Evolutionary conservation across 1,140 invertebrate genomes (phyloP).

Genomic region (Eueides isabella): DNA sequence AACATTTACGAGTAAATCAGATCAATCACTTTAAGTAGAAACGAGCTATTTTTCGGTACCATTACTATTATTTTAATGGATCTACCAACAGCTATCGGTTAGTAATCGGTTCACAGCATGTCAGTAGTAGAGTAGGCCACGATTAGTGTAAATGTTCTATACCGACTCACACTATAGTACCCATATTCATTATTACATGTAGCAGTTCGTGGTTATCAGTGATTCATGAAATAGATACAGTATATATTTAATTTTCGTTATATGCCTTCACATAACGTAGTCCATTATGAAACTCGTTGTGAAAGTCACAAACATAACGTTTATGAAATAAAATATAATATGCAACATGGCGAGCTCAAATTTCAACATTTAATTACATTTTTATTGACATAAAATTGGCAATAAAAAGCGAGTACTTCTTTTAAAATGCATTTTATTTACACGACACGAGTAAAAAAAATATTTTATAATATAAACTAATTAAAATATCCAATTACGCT

Average conservation of each 20-base stretch:
- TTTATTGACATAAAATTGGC: not conserved
- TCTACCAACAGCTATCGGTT: not conserved
- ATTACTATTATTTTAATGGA: constrained; percentile 12
- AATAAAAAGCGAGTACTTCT: not conserved
- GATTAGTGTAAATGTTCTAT: not conserved
- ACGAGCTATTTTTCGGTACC: not conserved
- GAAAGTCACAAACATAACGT: too few species aligned
- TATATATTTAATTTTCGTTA: not conserved
- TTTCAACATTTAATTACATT: not conserved
- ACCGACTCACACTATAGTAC: not conserved
- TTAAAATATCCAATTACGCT: constrained; percentile 32
- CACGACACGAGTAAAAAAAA: not conserved
- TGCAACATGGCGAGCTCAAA: not conserved
- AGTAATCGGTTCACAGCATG: not conserved
- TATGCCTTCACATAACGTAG: not conserved
- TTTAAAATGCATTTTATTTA: not conserved
- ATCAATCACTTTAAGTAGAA: not conserved
- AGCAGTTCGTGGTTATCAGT: not conserved
- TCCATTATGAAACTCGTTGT: too few species aligned
- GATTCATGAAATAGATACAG: not conserved
- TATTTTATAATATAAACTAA: constrained; percentile 17
- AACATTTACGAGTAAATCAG: constrained; percentile 7
- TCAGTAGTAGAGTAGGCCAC: not conserved
- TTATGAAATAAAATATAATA: not conserved
- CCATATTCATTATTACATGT: too few species aligned